Evolutionary conservation across 2,888 invertebrate genomes (phyloP), one percentile per base, ranked within the genome.

Genomic region (Brachyopa scutellaris): DNA sequence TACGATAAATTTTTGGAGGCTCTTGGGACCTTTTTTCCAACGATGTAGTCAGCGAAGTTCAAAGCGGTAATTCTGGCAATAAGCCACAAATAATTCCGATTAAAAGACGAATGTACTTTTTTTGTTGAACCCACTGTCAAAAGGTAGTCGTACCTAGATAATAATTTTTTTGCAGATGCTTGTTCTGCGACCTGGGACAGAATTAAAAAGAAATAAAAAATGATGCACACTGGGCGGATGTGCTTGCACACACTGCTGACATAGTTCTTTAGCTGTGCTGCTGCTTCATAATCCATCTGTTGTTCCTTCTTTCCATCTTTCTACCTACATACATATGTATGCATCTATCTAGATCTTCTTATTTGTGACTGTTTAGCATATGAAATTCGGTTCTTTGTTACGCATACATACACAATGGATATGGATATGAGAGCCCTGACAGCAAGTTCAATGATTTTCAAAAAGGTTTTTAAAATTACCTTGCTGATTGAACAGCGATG

Each of bases 401-500:
- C 9, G 5, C 47, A 31, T 9, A 36, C 15, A 29, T 17, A 17
- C 11, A 26, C 8, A 7, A 2, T 15, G 8, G 21, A 49, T 29
- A 8, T 29, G 5, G 5, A 9, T 0, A 31, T n/a, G n/a, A 31
- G 15, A 17, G 9, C 7, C 26, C n/a, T n/a, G 31, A 45, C 31
- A 36, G 9, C 7, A 64, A 38, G 55, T 45, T 45, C 51, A 53
- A 17, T 45, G 62, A 42, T 55, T 6, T 49, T 64, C 53, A n/a
- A 15, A 42, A 53, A 19, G 29, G 8, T 26, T 26, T 19, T 42
- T 45, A 31, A 7, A 45, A 42, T 66, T 31, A 66, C 45, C 38
- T 31, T 57, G 49, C 19, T 70, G 59, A 66, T 72, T 59, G 38
- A 79, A 73, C 66, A 78, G 31, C 19, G 40, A 42, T 49, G 33